phyloP scores from a whole-genome alignment of 2,113 vertebrate species.

The Sporophila hypoxantha region DNA sequence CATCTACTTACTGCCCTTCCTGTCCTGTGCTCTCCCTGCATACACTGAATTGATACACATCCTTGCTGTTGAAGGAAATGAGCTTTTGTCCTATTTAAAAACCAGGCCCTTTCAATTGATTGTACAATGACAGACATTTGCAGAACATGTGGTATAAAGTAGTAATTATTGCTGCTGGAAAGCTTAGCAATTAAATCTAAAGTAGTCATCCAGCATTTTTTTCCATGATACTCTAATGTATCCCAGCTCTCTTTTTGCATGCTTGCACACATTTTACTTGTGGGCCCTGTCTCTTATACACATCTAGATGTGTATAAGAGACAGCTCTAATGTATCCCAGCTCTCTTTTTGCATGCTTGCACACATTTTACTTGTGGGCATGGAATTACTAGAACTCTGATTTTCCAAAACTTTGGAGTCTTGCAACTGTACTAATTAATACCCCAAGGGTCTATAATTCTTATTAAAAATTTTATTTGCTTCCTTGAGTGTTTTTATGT shows the following conservation, averaged over 20 bases:
- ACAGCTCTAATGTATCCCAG: neutral
- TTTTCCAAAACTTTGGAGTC: neutral
- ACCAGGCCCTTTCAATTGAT: neutral
- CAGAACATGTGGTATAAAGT: neutral
- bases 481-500: neutral
- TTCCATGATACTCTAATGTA: neutral
- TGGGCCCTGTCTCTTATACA: too few species aligned
- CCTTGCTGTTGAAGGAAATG: neutral
- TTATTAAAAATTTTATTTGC: neutral
- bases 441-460: neutral
- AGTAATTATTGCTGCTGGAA: neutral
- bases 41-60: neutral
- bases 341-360: neutral
- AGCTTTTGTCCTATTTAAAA: neutral
- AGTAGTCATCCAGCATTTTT: neutral
- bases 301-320: too few species aligned
- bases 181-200: neutral
- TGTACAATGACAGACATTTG: neutral
- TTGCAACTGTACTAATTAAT: neutral
- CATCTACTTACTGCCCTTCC: neutral
- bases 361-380: neutral
- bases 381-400: neutral
- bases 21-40: neutral
- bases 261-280: neutral
- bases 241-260: neutral